Base-by-base conservation (phyloP, 2,888 invertebrate species). In the Colostygia pectinataria region DNA sequence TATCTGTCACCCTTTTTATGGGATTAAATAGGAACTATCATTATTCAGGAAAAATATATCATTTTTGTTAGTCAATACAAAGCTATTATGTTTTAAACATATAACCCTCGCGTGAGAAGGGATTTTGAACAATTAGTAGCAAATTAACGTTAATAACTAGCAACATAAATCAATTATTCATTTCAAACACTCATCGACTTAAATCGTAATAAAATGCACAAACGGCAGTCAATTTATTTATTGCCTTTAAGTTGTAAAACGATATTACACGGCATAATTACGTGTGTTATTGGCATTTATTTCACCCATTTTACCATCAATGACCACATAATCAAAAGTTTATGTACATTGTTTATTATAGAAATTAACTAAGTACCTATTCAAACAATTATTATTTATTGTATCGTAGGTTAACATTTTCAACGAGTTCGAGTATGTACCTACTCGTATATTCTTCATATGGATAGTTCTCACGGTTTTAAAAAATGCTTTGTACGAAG, bases 121-220 rank as follows among this genome's bases (percentile, higher is more conserved):
- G n/a, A n/a, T n/a, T 12, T 33, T 23, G 7, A 39, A 50, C 40
- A 40, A 50, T 41, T 15, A 57, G 68, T 74, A 77, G 80, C 80
- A 84, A 86, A 87, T 85, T 78, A 79, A 75, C 76, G 78, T 80
- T 83, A 85, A 84, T 84, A 85, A 78, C 82, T 80, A 61, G 39
- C 14, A 24, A 55, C 71, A 74, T 90, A 87, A 89, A 90, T 89
- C 86, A 88, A 87, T 87, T 86, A 89, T 87, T 80, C 81, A 78
- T 82, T 80, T 80, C 72, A 80, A 83, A 78, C 83, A 85, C 75
- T 85, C 85, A 80, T 86, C 83, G 86, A 88, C 83, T 88, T 85
- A 88, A 90, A 89, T 89, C 80, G 85, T 84, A 88, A 89, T 90
- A 89, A 89, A 89, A 84, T 87, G 76, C 83, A 87, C 83, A 80